Base-by-base conservation (phyloP, 2,888 invertebrate genomes). In the Pristionchus entomophagus region DNA sequence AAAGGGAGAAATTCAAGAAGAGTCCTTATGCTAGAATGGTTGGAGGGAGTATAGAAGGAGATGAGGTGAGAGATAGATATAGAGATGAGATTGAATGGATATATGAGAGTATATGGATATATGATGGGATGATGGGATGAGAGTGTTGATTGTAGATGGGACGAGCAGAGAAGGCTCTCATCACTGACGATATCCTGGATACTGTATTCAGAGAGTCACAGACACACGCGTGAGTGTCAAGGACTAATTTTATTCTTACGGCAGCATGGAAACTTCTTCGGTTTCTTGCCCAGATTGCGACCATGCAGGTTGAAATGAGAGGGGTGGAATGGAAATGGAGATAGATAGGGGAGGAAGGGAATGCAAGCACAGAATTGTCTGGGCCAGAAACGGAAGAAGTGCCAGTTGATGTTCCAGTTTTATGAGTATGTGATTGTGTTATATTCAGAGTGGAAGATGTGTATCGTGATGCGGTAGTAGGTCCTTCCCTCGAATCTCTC, bases 401-500 rank as follows among this genome's bases (percentile, higher is more conserved):
- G 8, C 10, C 3, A 29, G 10, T 29, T 0, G 29, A 59, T 10
- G 2, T 29, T 59, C 26, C 29, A 10, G 14, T 29, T 59, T 29
- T 26, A 29, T 29, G 32, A 29, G 59, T 29, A 29, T 59, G 29
- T 59, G n/a, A n/a, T n/a, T n/a, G n/a, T n/a, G n/a, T n/a, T 14
- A 22, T 17, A 35, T 22, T 29, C 73, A 80, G 78, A 12, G 35
- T 51, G 49, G 78, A 51, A 12, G 78, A 80, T 51, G 51, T 51
- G 32, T 80, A 80, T 80, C 49, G 51, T 49, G 78, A 80, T 22
- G 4, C 51, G 22, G n/a, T 32, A 19, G 19, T 80, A 32, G 88
- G 92, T 6, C 93, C 93, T 10, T 88, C 93, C 0, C 85, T 93
- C 8, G 89, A 89, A 77, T 91, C 90, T 22, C 87, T 93, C 10